phyloP scores from a whole-genome alignment of 2,797 vertebrate genomes.

The Myotis myotis region DNA sequence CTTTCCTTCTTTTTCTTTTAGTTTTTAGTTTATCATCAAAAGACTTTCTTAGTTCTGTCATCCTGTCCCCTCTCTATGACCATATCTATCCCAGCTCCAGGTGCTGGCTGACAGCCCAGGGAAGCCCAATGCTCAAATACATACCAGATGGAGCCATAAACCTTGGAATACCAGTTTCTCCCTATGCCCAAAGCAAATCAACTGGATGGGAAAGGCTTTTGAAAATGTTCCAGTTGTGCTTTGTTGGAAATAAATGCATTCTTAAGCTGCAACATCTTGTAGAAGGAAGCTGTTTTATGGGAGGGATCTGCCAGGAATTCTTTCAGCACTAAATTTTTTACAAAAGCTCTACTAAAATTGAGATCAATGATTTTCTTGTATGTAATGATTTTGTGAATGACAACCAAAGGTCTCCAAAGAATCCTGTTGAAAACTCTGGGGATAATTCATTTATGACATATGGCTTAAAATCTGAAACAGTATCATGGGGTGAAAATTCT shows the following conservation, averaged over 20 bases:
- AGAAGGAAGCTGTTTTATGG: background rate
- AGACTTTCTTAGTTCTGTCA: background rate
- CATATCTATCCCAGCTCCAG: background rate
- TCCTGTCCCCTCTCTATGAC: background rate
- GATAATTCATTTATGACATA: constrained; percentile 9
- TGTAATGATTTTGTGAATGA: constrained; percentile 26
- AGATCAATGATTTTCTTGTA: background rate
- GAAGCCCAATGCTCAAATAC: background rate
- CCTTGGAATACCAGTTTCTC: background rate
- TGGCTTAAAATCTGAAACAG: background rate
- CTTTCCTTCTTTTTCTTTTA: background rate
- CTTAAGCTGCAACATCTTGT: constrained; percentile 1
- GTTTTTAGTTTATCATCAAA: background rate
- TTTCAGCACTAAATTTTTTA: background rate
- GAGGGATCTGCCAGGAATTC: background rate
- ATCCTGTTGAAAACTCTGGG: background rate
- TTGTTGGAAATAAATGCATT: constrained; percentile 6
- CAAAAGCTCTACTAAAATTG: background rate
- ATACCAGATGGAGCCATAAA: background rate
- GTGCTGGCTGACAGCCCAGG: background rate
- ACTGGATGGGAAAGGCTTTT: background rate
- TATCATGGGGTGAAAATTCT: background rate
- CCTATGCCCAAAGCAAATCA: background rate
- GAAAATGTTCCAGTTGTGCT: background rate
- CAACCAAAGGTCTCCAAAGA: background rate